Evolutionary conservation across 2,797 vertebrate genomes (phyloP).

Genomic region (Champsocephalus esox): DNA sequence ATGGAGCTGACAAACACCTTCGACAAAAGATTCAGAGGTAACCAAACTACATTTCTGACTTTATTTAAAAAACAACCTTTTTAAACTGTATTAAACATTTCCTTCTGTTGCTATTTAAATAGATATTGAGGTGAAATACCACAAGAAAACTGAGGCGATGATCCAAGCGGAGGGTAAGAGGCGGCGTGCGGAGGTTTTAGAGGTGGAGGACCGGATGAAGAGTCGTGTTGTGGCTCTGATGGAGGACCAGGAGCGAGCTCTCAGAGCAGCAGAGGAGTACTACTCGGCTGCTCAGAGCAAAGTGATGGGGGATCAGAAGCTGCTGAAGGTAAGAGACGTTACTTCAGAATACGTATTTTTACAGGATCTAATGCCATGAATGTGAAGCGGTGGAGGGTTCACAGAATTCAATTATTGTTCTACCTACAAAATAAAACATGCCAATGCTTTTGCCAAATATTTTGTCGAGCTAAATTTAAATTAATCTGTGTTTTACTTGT

Average conservation of each 20-base stretch:
- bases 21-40: constrained; percentile 52
- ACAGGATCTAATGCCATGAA: not conserved
- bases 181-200: not conserved
- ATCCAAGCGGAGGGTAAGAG: not conserved
- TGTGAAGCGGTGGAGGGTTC: not conserved
- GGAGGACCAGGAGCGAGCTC: constrained; percentile 4
- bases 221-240: not conserved
- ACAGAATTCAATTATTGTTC: too few relatives aligned
- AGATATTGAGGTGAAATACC: constrained; percentile 45
- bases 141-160: constrained; percentile 2
- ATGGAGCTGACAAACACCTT: constrained; percentile 60
- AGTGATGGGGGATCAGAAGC: constrained; percentile 8
- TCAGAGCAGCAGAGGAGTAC: constrained; percentile 26
- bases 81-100: not conserved
- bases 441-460: too few relatives aligned
- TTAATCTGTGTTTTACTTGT: not conserved
- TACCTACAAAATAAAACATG: too few relatives aligned
- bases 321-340: constrained; percentile 44
- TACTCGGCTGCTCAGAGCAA: not conserved
- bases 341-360: not conserved
- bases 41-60: not conserved
- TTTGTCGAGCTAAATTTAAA: not conserved
- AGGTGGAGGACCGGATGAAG: constrained; percentile 18
- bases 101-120: not conserved
- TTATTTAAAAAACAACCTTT: not conserved